Evolutionary conservation across 2,113 vertebrate species (phyloP).

Genomic region (Oreamnos americanus): DNA sequence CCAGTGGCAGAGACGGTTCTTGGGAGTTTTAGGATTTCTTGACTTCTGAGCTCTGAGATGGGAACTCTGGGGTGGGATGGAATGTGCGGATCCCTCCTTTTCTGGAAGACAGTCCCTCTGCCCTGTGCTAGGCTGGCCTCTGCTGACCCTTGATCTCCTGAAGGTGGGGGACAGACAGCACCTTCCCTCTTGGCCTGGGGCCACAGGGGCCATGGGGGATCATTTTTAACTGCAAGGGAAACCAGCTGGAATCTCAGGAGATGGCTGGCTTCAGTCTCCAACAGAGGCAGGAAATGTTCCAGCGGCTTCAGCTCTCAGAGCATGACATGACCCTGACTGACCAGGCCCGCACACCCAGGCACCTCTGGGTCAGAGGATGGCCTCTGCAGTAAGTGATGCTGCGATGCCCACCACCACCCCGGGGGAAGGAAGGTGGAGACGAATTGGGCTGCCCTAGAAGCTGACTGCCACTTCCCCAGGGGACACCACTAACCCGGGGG

Average conservation of each 20-base stretch:
- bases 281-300: neutral
- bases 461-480: neutral
- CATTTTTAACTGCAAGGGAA: neutral
- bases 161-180: neutral
- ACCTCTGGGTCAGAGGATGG: accelerated
- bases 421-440: too few relatives aligned
- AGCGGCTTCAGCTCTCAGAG: neutral
- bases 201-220: neutral
- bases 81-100: neutral
- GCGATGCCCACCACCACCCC: accelerated
- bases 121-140: neutral
- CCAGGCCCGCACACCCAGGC: accelerated
- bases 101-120: neutral
- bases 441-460: neutral
- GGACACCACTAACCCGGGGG: neutral
- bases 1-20: neutral
- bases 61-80: neutral
- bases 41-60: neutral
- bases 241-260: neutral
- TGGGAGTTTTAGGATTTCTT: neutral
- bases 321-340: accelerated
- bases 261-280: neutral
- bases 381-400: accelerated
- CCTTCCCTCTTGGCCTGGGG: neutral
- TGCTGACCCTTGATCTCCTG: neutral